Percentiles rank a stretch among this genome's conserved stretches.
These are phyloP conservation scores for Lepidurus apus DNA, from an alignment of 1,140 invertebrate genomes.

Conservation along the genomic window DNA sequence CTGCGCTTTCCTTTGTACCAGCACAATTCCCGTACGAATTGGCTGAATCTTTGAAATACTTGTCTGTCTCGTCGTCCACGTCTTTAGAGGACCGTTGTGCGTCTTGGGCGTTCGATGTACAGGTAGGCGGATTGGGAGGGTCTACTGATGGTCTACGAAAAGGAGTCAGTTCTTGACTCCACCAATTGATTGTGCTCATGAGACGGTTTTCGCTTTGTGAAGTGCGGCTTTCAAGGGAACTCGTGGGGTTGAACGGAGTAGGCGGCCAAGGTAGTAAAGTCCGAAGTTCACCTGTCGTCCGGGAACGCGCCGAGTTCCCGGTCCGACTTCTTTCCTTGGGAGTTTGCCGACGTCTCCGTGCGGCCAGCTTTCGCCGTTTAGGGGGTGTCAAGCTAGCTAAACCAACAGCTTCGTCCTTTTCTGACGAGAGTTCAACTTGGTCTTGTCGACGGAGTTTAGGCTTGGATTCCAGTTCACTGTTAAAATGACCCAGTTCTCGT, in stretches of 20 bases:
- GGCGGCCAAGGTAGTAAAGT: background rate
- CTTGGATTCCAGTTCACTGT: background rate
- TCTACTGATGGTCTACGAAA: background rate
- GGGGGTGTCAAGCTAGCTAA: slow-evolving; percentile 37
- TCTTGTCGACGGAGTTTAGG: background rate
- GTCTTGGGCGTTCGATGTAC: background rate
- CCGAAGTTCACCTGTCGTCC: background rate
- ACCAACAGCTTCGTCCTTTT: background rate
- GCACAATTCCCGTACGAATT: background rate
- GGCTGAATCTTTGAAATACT: background rate
- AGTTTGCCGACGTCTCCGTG: slow-evolving; percentile 37
- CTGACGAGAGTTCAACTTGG: background rate
- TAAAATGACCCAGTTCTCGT: background rate
- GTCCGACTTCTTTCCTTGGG: slow-evolving; percentile 24
- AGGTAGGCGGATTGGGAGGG: background rate
- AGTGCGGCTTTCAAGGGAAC: background rate
- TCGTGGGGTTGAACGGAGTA: background rate
- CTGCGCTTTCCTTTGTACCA: background rate
- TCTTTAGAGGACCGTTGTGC: background rate
- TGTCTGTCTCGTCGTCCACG: background rate
- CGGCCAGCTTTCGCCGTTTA: slow-evolving; percentile 37
- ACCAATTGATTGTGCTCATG: slow-evolving; percentile 2
- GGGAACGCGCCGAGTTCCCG: background rate
- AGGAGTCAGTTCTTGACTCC: background rate
- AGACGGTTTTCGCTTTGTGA: background rate